These are phyloP conservation scores for Hipparchia sbordonii DNA, from an alignment of 2,888 invertebrate genomes.

Conservation along the genomic window DNA sequence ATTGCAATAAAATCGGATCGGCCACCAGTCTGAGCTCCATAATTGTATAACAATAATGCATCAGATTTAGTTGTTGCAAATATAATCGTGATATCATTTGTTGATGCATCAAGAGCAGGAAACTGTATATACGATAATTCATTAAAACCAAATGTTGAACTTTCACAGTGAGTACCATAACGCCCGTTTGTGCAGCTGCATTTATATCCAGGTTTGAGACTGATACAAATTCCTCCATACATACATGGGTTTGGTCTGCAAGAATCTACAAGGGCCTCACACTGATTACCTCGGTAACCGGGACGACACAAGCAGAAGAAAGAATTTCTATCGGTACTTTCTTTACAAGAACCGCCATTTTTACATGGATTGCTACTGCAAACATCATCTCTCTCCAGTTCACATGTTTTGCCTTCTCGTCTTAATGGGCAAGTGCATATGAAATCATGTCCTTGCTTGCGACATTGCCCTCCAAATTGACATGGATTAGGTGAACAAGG, in stretches of 20 bases:
- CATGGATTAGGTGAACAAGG: slow-evolving; percentile 96
- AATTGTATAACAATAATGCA: slow-evolving; percentile 95
- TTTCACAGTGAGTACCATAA: slow-evolving; percentile 95
- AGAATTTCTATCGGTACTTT: slow-evolving; percentile 92
- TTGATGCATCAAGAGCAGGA: slow-evolving; percentile 91
- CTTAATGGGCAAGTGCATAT: slow-evolving; percentile 90
- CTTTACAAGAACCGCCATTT: slow-evolving; percentile 95
- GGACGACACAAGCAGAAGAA: slow-evolving; percentile 96
- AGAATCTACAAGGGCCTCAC: slow-evolving; percentile 93
- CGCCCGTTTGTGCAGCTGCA: slow-evolving; percentile 93
- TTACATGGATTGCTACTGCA: slow-evolving; percentile 94
- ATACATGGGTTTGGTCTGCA: slow-evolving; percentile 97
- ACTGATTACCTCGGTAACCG: slow-evolving; percentile 95
- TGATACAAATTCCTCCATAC: slow-evolving; percentile 93
- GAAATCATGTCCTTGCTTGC: slow-evolving; percentile 92
- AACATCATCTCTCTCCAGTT: slow-evolving; percentile 91
- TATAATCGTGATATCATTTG: slow-evolving; percentile 95
- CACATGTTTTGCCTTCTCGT: slow-evolving; percentile 92
- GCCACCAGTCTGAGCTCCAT: slow-evolving; percentile 93
- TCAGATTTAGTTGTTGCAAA: slow-evolving; percentile 95
- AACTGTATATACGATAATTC: slow-evolving; percentile 96
- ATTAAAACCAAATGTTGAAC: slow-evolving; percentile 94
- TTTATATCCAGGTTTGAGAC: slow-evolving; percentile 93
- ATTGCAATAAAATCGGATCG: slow-evolving; percentile 96
- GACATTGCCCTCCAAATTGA: slow-evolving; percentile 91